A percentile compares a stretch with the other conserved stretches of the same genome.
Conservation (phyloP, 2,797 vertebrate genomes). For the Rhinichthys osculus region DNA sequence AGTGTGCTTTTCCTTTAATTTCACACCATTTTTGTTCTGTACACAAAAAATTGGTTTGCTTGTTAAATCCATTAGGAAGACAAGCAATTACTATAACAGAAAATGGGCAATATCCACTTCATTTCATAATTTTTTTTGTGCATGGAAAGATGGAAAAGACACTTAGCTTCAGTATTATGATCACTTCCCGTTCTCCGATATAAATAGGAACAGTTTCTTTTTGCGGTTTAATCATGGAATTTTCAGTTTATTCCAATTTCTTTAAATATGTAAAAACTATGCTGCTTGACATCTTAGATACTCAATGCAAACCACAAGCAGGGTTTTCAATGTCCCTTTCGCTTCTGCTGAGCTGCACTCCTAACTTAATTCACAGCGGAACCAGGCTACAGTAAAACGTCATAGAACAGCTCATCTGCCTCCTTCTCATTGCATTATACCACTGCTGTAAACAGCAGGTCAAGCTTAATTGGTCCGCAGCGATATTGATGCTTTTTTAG, state of each 20-base stretch:
- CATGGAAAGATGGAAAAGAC: neutral
- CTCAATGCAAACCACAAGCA: neutral
- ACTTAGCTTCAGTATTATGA: neutral
- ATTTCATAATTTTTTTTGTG: neutral
- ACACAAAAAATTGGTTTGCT: neutral
- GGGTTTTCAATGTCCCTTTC: neutral
- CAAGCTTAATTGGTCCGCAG: conserved; percentile 26
- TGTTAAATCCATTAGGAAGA: neutral
- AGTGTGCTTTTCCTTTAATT: neutral
- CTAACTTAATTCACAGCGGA: conserved; percentile 41
- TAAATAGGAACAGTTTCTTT: neutral
- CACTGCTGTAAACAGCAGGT: conserved; percentile 28
- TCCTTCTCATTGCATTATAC: conserved; percentile 20
- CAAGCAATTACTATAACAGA: neutral
- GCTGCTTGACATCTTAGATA: neutral
- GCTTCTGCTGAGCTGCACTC: neutral
- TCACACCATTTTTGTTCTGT: neutral
- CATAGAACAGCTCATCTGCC: neutral
- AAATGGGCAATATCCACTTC: neutral
- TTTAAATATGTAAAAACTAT: neutral
- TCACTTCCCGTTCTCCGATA: neutral
- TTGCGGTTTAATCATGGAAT: neutral
- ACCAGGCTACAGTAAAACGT: conserved; percentile 24
- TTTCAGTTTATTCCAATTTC: neutral
- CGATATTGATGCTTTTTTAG: conserved; percentile 18